Percentiles rank a stretch among this genome's conserved stretches.
These are phyloP conservation scores for Xiphias gladius DNA, from an alignment of 2,113 vertebrate genomes.

Conservation along the genomic window DNA sequence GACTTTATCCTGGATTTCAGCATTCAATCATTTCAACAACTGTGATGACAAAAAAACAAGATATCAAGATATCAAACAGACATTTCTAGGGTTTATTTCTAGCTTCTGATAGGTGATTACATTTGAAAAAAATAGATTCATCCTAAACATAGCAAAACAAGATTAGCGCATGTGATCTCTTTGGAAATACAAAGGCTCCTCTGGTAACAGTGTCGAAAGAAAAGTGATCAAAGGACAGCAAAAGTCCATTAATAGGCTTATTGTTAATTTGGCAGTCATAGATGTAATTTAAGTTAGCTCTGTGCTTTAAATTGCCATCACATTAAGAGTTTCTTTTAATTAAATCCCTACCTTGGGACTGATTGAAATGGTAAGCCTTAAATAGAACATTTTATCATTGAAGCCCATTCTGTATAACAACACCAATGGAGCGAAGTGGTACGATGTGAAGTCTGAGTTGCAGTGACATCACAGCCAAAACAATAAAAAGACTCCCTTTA, in stretches of 20 bases:
- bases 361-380: neutral
- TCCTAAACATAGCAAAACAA: neutral
- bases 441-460: neutral
- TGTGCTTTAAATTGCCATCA: neutral
- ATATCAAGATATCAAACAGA: slow-evolving; percentile 1
- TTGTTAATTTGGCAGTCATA: slow-evolving; percentile 17
- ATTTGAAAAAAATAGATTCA: slow-evolving; percentile 9
- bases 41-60: slow-evolving; percentile 16
- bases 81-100: slow-evolving; percentile 18
- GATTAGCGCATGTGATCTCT: slow-evolving; percentile 4
- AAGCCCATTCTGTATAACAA: neutral
- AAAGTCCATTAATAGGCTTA: slow-evolving; percentile 5
- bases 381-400: slow-evolving; percentile 15
- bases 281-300: slow-evolving; percentile 8
- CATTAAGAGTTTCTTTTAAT: slow-evolving; percentile 1
- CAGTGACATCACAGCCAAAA: slow-evolving; percentile 30
- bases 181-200: neutral
- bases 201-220: neutral
- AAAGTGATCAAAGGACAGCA: slow-evolving; percentile 17
- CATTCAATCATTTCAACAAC: slow-evolving; percentile 26
- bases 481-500: slow-evolving; percentile 7
- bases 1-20: slow-evolving; percentile 48
- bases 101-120: slow-evolving; percentile 19
- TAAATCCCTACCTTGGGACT: neutral
- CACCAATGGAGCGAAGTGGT: neutral